Base-by-base conservation (phyloP, 1,140 invertebrate species). In the Bombus sylvicola region DNA sequence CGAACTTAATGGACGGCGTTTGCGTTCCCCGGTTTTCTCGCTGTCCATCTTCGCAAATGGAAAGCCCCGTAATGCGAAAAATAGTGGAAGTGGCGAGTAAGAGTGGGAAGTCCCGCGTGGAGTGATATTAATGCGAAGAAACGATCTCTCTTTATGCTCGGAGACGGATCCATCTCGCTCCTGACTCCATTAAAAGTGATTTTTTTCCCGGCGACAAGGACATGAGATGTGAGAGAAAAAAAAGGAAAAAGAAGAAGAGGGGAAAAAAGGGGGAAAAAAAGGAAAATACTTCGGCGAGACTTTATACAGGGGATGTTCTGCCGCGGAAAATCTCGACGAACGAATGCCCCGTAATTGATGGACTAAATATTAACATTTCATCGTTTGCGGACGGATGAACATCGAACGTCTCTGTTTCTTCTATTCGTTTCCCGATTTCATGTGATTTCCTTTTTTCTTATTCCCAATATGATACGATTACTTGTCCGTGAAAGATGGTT, bases 41-140 rank as follows among this genome's bases (percentile, higher is more conserved):
- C 74, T 72, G 79, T 75, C 83, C 84, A 74, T 76, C 34, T n/a
- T 76, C 90, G 83, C 87, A 90, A 88, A 91, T 91, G 87, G 88
- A 78, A 84, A 83, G 72, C 37, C 76, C 77, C 71, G 81, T 89
- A 87, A 91, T 88, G 86, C 86, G 88, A 90, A 85, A 90, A 87
- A 90, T 90, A 90, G 88, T 85, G 83, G 81, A 87, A 81, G 64
- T 79, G 31, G 57, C 53, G 47, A 59, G 41, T n/a, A 71, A 39
- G 59, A 87, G 77, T 72, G 69, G 34, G 80, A 75, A 81, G 71
- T 83, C 81, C 78, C 76, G 79, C 83, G 83, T 78, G 69, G 78
- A 90, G 89, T 86, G 88, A 90, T 87, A 90, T 89, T 90, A 90
- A 90, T 90, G 88, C 89, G 88, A 80, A 79, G 82, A 82, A 90